phyloP scores from a whole-genome alignment of 2,797 vertebrate genomes.

The Myripristis murdjan region DNA sequence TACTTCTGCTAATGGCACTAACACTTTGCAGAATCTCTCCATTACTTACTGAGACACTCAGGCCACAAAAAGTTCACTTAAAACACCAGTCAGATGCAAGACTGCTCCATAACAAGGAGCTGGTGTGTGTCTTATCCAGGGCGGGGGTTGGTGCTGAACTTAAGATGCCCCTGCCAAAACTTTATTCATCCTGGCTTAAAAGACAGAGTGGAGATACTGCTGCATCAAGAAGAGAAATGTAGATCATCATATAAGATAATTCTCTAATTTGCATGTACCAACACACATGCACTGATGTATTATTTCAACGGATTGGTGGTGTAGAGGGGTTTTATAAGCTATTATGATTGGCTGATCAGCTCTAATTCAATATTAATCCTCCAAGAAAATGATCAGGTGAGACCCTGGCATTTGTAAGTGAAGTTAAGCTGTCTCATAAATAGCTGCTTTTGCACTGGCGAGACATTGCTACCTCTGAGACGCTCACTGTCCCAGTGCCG shows the following conservation, averaged over 20 bases:
- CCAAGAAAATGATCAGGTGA: too few relatives aligned
- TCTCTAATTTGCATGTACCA: constrained; percentile 8
- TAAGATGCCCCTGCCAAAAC: constrained; percentile 18
- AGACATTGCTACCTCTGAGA: not conserved
- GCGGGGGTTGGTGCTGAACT: too few relatives aligned
- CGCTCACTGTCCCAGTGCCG: too few relatives aligned
- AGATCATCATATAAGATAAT: constrained; percentile 24
- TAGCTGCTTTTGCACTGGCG: not conserved
- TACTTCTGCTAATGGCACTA: not conserved
- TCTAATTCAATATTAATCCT: too few relatives aligned
- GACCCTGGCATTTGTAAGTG: too few relatives aligned
- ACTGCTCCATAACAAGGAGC: constrained; percentile 12
- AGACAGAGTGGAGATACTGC: constrained; percentile 17
- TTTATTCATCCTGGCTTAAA: constrained; percentile 30
- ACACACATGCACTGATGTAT: not conserved
- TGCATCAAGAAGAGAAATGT: constrained; percentile 17
- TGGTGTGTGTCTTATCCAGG: constrained; percentile 23
- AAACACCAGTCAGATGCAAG: constrained; percentile 9
- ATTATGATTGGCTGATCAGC: too few relatives aligned
- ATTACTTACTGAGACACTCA: not conserved
- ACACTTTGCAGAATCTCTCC: not conserved
- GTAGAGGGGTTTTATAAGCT: too few relatives aligned
- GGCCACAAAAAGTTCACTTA: not conserved
- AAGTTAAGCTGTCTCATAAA: not conserved
- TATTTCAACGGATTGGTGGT: too few relatives aligned